Base-by-base conservation (phyloP, 2,113 vertebrate species). In the Carassius auratus region DNA sequence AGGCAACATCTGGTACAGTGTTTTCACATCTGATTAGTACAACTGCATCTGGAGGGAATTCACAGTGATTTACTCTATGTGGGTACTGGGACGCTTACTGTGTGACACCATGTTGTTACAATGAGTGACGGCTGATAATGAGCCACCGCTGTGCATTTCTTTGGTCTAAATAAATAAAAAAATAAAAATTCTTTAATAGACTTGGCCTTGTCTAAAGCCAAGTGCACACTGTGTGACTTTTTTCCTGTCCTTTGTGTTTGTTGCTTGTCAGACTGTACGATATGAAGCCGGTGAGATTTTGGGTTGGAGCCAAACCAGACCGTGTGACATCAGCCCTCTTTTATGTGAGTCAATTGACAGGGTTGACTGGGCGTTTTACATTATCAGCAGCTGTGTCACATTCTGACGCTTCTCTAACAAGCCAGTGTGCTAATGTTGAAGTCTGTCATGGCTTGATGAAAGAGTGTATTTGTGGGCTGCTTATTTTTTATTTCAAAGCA, bases 11-110 rank as follows among this genome's bases (percentile, higher is more conserved):
- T 82, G 80, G 23, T 50, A 52, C 26, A 36, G 45, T 33, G 80
- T 82, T 68, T 82, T 82, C 80, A 82, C 80, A 82, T 82, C 80
- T 69, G 80, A 82, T 82, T 82, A 82, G 80, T 68, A 48, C 80
- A 69, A 33, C 61, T 68, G 80, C 62, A 69, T 68, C 80, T 69
- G 26, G 42, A 36, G 80, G 80, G 80, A 82, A 55, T 82, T 82
- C 64, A 36, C 80, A 66, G 80, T 48, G 64, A 82, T 82, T 82
- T 82, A 48, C 80, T 82, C 62, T 33, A 69, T 82, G 80, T 69
- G 80, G 45, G 4, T 48, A 80, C 59, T 80, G 78, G 64, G 59
- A 80, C 66, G 78, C 78, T 64, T 23, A 26, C 42, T 33, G 75
- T 36, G 38, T 76, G 57, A 76, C 14, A 52, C 75, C 59, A 69